phyloP scores from a whole-genome alignment of 1,140 invertebrate species.

The Scaptomyza hsui region DNA sequence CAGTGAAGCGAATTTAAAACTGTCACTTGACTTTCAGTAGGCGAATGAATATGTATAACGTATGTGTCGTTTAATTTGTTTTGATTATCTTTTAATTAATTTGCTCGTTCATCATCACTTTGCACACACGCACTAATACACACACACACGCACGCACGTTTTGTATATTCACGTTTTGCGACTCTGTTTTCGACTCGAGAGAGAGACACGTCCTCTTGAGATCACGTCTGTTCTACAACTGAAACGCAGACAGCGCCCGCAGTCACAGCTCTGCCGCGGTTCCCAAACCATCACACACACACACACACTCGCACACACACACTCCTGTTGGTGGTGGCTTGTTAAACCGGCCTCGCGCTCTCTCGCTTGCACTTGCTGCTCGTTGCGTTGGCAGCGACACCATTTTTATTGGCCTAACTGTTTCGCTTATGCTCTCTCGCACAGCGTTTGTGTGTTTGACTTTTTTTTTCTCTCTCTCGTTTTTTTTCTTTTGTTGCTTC shows the following conservation, averaged over 20 bases:
- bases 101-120: conserved; percentile 64
- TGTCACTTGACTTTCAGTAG: conserved; percentile 30
- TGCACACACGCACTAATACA: conserved; percentile 41
- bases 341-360: conserved; percentile 54
- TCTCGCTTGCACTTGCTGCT: conserved; percentile 36
- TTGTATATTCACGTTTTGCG: conserved; percentile 28
- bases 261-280: conserved; percentile 25
- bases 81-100: conserved; percentile 80
- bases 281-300: background rate
- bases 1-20: conserved; percentile 42
- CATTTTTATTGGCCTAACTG: conserved; percentile 75
- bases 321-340: conserved; percentile 56
- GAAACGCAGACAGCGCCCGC: conserved; percentile 43
- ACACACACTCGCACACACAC: conserved; percentile 6
- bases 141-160: conserved; percentile 22
- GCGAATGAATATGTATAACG: conserved; percentile 15
- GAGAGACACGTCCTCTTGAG: conserved; percentile 82
- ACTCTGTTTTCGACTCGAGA: conserved; percentile 38
- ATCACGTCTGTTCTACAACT: conserved; percentile 84
- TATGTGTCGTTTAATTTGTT: conserved; percentile 69
- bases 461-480: conserved; percentile 30
- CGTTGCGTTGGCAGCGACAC: conserved; percentile 50
- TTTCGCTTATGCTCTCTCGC: conserved; percentile 39
- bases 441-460: conserved; percentile 7
- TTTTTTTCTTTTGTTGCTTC: conserved; percentile 41